Evolutionary conservation across 2,113 vertebrate species (phyloP), one percentile per base, ranked within the genome.

Genomic region (Phrynocephalus versicolor): DNA sequence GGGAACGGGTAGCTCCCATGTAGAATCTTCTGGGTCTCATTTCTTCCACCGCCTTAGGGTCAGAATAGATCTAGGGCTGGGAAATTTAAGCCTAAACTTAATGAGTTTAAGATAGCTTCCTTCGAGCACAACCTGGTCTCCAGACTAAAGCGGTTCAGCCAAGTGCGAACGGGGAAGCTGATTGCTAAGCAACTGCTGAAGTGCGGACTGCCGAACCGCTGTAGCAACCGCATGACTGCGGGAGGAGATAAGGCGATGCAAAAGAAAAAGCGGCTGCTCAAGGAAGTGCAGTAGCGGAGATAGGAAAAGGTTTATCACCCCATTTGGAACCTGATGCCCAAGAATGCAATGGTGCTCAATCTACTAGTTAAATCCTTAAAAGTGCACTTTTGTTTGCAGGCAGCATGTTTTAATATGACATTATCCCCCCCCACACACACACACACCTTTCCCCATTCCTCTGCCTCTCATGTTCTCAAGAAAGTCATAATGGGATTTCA

Each of bases 401-500:
- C 30, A 37, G 45, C 67, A 67, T 3, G 70, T 62, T 79, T 73
- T 62, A 25, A 65, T 86, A 84, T n/a, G n/a, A 73, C 15, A 37
- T 37, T 82, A 33, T 37, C 87, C 25, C 0, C 30, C 79, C 39
- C 18, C 6, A 10, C n/a, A n/a, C n/a, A n/a, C n/a, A n/a, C n/a
- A n/a, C 45, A 6, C 21, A 5, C 62, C 10, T 45, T 69, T 10
- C 23, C 57, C 18, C 39, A 30, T 60, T 39, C 51, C 15, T 25
- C 39, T 33, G 62, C 10, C 21, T 15, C 82, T 27, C 57, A 65
- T 90, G 6, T 87, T 95, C 93, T 94, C 83, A 94, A 94, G 96
- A 96, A 83, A 92, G 92, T 83, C 91, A 95, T 64, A 93, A 92
- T 37, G 90, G 85, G 41, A 86, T 75, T 83, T 88, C 91, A 2